These are phyloP conservation scores for Metacarcinus magister DNA, from an alignment of 2,888 invertebrate genomes.

Conservation along the genomic window DNA sequence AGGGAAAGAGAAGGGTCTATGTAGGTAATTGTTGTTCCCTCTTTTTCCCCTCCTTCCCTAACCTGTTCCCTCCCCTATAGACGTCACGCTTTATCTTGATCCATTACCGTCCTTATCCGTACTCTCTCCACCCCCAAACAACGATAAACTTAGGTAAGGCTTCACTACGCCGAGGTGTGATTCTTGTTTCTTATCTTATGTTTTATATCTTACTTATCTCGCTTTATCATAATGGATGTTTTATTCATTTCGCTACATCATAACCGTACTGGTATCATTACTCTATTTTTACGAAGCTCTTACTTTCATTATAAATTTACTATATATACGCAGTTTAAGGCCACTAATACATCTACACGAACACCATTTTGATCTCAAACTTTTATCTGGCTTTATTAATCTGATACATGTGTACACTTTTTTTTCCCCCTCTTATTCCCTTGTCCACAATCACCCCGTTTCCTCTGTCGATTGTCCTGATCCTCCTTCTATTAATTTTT, in stretches of 20 bases:
- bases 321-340: no score
- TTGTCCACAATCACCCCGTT: no score
- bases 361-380: no score
- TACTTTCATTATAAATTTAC: neutral
- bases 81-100: neutral
- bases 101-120: neutral
- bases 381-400: no score
- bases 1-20: neutral
- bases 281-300: neutral
- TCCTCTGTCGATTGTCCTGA: no score
- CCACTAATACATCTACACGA: no score
- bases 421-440: no score
- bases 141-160: no score
- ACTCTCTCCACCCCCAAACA: neutral
- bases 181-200: neutral
- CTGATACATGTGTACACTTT: no score
- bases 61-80: neutral
- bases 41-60: neutral
- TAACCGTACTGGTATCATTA: neutral
- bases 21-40: neutral
- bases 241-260: neutral
- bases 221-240: neutral
- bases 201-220: neutral
- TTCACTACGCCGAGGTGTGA: no score
- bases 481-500: no score